Conservation (phyloP, 2,797 vertebrate genomes). For the Petrocephalus schoutedeni region DNA sequence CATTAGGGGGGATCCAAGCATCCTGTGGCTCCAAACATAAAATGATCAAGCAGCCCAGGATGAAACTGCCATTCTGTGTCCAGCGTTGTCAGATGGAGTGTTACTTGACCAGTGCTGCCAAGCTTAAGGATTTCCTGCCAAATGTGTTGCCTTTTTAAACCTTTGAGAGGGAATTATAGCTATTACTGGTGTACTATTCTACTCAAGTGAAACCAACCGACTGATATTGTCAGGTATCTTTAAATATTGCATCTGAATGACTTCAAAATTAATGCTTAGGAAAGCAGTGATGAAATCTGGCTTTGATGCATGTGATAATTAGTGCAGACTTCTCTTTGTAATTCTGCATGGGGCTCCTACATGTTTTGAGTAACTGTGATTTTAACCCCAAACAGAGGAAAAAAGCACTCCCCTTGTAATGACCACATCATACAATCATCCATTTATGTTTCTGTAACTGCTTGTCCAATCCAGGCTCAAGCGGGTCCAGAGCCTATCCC, state of each 20-base stretch:
- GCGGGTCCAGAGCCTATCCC: neutral
- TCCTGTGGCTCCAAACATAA: neutral
- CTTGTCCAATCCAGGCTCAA: neutral
- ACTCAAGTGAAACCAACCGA: neutral
- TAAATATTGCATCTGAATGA: neutral
- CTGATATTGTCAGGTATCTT: neutral
- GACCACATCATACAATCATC: neutral
- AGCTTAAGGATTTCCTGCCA: conserved; percentile 12
- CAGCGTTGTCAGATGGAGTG: neutral
- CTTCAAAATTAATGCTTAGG: neutral
- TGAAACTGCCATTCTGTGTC: conserved; percentile 7
- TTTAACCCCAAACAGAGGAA: no score
- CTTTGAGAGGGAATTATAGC: neutral
- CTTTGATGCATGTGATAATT: neutral
- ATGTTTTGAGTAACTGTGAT: no score
- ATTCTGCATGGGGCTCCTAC: neutral
- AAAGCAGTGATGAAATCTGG: neutral
- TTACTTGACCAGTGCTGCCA: conserved; percentile 7
- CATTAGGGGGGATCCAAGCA: neutral
- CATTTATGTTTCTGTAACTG: neutral
- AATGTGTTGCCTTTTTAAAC: neutral
- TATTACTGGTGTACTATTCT: neutral
- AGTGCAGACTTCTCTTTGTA: neutral
- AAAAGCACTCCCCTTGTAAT: neutral
- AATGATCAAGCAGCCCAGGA: neutral